Evolutionary conservation across 2,113 vertebrate genomes (phyloP).

Genomic region (Serilophus lunatus): DNA sequence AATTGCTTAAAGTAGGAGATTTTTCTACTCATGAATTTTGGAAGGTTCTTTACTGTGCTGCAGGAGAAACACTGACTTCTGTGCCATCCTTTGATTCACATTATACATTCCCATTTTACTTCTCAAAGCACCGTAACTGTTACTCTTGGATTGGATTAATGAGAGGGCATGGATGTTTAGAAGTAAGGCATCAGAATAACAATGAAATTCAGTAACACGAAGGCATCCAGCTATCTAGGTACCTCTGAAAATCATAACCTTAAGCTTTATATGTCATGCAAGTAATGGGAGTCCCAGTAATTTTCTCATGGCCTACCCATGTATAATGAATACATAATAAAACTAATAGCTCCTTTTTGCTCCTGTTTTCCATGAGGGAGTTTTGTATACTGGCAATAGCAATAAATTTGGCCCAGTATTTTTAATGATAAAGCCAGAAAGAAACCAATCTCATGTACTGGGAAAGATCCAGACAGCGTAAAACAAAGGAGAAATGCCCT

Average conservation of each 20-base stretch:
- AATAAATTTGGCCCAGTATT: background rate
- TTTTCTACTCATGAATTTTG: background rate
- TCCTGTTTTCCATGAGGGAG: background rate
- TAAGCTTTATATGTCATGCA: background rate
- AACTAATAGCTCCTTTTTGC: background rate
- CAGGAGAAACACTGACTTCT: background rate
- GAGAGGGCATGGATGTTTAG: background rate
- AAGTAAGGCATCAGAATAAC: background rate
- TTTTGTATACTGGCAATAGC: background rate
- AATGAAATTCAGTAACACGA: background rate
- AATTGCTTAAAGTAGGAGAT: background rate
- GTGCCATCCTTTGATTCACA: background rate
- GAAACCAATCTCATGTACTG: background rate
- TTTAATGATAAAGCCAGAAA: background rate
- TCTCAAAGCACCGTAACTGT: background rate
- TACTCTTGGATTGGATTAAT: background rate
- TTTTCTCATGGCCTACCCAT: background rate
- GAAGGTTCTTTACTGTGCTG: background rate
- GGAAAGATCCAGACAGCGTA: background rate
- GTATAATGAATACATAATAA: background rate
- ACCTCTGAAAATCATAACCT: background rate
- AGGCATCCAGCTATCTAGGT: background rate
- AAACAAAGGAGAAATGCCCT: background rate
- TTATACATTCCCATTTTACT: background rate
- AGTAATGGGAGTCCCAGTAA: background rate